Conservation (phyloP, 2,888 invertebrate species). For the Archaeoteleia sp. region DNA sequence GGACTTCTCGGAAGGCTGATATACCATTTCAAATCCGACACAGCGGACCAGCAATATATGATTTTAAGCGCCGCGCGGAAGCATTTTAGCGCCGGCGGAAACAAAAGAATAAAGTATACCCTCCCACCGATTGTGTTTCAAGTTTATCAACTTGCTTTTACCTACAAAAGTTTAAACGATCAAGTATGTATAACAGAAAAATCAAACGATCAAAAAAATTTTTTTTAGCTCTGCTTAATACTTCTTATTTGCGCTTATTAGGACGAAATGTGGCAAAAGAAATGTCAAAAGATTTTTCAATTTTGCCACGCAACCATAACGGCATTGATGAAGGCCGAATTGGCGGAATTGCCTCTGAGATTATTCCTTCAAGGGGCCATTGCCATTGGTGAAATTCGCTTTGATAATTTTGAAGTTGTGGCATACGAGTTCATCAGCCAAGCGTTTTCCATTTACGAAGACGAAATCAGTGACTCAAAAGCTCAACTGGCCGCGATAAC, state of each 20-base stretch:
- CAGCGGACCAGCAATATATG: slow-evolving; percentile 90
- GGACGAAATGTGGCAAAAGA: slow-evolving; percentile 99
- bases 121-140: slow-evolving; percentile 96
- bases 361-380: slow-evolving; percentile 97
- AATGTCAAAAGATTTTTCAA: slow-evolving; percentile 98
- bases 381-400: slow-evolving; percentile 92
- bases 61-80: slow-evolving; percentile 93
- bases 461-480: slow-evolving; percentile 98
- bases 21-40: slow-evolving; percentile 87
- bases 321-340: slow-evolving; percentile 94
- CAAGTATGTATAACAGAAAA: slow-evolving; percentile 77
- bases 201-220: neutral
- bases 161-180: slow-evolving; percentile 85
- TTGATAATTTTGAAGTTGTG: slow-evolving; percentile 96
- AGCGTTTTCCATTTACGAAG: slow-evolving; percentile 98
- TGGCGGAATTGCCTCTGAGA: slow-evolving; percentile 94
- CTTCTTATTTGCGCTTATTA: too few species aligned
- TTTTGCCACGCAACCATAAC: slow-evolving; percentile 97
- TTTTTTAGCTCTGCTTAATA: too few species aligned
- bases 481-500: slow-evolving; percentile 97
- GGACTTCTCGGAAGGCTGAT: slow-evolving; percentile 91
- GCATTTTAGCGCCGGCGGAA: slow-evolving; percentile 93
- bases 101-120: slow-evolving; percentile 90
- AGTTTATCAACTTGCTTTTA: slow-evolving; percentile 91
- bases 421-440: slow-evolving; percentile 99